A percentile compares a stretch with the other conserved stretches of the same genome.
phyloP scores from a whole-genome alignment of 2,113 vertebrate species.

The Saimiri boliviensis region DNA sequence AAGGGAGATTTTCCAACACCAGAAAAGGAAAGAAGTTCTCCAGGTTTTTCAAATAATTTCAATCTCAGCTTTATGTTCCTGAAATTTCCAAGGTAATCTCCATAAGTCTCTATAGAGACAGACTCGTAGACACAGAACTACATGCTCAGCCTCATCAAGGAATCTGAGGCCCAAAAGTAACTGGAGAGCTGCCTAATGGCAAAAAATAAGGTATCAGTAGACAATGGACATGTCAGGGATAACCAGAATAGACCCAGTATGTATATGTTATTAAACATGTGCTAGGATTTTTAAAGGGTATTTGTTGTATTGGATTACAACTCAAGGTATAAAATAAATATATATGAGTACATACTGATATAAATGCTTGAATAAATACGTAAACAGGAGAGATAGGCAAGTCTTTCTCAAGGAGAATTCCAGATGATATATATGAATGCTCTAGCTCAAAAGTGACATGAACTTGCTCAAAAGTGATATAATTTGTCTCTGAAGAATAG shows the following conservation, averaged over 20 bases:
- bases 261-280: background rate
- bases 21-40: background rate
- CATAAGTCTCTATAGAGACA: background rate
- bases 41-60: background rate
- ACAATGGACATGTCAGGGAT: background rate
- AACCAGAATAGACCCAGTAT: background rate
- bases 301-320: background rate
- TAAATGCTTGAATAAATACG: background rate
- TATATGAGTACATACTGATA: background rate
- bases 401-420: background rate
- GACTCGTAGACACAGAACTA: background rate
- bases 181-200: background rate
- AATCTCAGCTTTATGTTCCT: background rate
- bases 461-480: too few species aligned
- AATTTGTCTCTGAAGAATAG: background rate
- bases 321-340: background rate
- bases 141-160: background rate
- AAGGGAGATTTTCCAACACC: background rate
- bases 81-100: background rate
- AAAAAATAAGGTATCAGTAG: background rate
- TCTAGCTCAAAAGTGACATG: accelerated
- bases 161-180: background rate
- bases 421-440: background rate
- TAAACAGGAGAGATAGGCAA: background rate
- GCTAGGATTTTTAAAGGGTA: background rate